These are phyloP conservation scores for Lophotriccus pileatus DNA, from an alignment of 2,797 vertebrate genomes.

Conservation along the genomic window DNA sequence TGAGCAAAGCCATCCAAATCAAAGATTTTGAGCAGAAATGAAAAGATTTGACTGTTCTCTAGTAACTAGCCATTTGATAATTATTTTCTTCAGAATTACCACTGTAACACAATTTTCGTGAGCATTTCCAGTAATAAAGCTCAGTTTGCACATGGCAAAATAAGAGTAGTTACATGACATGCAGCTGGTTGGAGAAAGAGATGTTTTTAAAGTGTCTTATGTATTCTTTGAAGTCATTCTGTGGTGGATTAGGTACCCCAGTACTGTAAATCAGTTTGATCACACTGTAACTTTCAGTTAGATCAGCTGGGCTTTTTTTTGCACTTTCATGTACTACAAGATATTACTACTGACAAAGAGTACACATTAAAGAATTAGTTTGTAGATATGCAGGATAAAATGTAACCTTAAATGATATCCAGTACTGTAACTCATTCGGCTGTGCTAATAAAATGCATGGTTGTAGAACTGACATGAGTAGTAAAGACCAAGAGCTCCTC, in stretches of 20 bases:
- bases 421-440: not conserved
- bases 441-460: not conserved
- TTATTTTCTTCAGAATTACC: not conserved
- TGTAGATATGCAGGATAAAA: not conserved
- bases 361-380: not conserved
- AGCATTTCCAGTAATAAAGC: not conserved
- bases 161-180: not conserved
- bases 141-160: not conserved
- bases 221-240: not conserved
- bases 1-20: not conserved
- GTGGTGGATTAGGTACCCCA: not conserved
- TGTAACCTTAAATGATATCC: not conserved
- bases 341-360: not conserved
- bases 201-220: not conserved
- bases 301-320: not conserved
- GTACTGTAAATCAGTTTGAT: not conserved
- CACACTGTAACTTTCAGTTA: not conserved
- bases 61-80: not conserved
- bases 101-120: not conserved
- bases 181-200: not conserved
- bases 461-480: not conserved
- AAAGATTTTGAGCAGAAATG: not conserved
- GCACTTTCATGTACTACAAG: not conserved
- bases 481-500: not conserved
- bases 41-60: not conserved